Evolutionary conservation across 2,113 vertebrate genomes (phyloP).

Genomic region (Hylia prasina): DNA sequence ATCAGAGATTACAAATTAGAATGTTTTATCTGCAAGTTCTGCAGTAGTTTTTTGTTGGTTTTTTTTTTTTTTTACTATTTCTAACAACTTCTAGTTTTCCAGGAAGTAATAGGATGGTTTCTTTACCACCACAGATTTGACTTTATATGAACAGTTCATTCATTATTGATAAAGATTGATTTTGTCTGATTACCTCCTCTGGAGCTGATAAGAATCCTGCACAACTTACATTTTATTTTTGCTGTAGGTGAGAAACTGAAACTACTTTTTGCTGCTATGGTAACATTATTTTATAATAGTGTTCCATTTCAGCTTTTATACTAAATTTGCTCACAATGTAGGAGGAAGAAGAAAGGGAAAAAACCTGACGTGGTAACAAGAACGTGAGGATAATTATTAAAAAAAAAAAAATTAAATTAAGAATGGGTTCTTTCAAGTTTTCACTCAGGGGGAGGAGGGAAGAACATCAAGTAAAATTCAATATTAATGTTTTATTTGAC

Average conservation of each 20-base stretch:
- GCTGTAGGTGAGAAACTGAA: background rate
- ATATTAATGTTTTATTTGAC: background rate
- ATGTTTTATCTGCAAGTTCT: background rate
- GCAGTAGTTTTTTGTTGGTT: too few relatives aligned
- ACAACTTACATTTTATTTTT: background rate
- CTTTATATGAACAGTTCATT: background rate
- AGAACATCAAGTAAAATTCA: background rate
- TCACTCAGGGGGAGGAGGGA: accelerated
- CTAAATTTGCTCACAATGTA: background rate
- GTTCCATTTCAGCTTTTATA: background rate
- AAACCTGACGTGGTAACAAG: background rate
- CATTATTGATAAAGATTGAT: slow-evolving; percentile 2
- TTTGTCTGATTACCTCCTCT: background rate
- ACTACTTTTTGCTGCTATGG: slow-evolving; percentile 6
- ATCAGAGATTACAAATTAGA: background rate
- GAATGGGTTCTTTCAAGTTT: background rate
- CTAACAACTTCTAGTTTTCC: background rate
- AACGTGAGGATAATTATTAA: background rate
- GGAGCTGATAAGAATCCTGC: background rate
- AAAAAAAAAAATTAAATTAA: background rate
- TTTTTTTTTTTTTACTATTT: background rate
- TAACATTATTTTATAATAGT: background rate
- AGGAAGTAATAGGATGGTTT: background rate
- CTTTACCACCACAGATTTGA: background rate
- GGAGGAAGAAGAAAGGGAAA: background rate